phyloP scores from a whole-genome alignment of 2,888 invertebrate genomes.

The Chrysodeixis includens region DNA sequence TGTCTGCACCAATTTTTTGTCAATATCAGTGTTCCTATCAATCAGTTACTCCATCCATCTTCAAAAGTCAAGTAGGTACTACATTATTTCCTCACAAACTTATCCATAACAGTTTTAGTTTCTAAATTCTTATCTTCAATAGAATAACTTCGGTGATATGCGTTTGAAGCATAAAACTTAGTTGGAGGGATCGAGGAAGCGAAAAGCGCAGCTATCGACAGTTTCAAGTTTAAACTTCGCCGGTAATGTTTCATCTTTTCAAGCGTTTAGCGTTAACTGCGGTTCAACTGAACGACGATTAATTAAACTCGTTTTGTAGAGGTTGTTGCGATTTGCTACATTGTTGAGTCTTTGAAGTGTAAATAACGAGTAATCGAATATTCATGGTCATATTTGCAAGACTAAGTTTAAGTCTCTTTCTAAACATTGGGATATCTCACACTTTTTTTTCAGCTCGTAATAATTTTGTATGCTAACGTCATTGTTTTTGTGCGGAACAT shows the following conservation, averaged over 20 bases:
- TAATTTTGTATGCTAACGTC: too few relatives aligned
- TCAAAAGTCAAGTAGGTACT: too few relatives aligned
- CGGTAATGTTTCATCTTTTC: constrained; percentile 2
- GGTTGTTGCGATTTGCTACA: not conserved
- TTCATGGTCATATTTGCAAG: too few relatives aligned
- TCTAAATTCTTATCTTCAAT: constrained; percentile 5
- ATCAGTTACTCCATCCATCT: too few relatives aligned
- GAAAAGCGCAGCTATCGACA: constrained; percentile 9
- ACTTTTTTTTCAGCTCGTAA: too few relatives aligned
- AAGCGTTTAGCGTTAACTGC: not conserved
- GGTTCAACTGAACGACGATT: not conserved
- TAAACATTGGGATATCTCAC: too few relatives aligned
- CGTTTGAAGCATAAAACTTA: constrained; percentile 4
- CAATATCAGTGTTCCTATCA: too few relatives aligned
- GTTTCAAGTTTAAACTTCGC: constrained; percentile 6
- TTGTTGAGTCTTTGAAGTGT: not conserved
- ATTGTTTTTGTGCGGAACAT: too few relatives aligned
- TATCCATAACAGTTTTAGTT: not conserved
- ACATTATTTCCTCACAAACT: too few relatives aligned
- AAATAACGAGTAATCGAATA: too few relatives aligned
- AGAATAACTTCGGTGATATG: not conserved
- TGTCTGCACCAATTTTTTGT: too few relatives aligned
- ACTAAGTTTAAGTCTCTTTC: too few relatives aligned
- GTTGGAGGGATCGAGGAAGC: not conserved
- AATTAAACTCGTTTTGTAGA: not conserved